Evolutionary conservation across 2,113 vertebrate species (phyloP), one percentile per base, ranked within the genome.

Genomic region (Toxotes jaculatrix): DNA sequence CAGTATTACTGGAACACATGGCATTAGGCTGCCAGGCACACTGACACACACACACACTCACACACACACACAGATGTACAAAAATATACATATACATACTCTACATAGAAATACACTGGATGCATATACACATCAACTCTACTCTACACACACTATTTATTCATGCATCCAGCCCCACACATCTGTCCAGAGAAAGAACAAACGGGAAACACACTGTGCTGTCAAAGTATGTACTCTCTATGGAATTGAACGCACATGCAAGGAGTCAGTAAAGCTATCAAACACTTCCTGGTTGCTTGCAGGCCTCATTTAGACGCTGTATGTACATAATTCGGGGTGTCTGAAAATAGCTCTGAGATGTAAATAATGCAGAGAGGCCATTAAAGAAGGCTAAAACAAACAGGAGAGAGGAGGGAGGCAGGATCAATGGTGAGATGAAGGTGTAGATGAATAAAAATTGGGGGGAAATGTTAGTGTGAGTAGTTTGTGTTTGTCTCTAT

Each of bases 311-410:
- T 85, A 74, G 73, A 86, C 6, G 40, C 32, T 57, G 69, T 53
- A 71, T 80, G 74, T 86, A 64, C 77, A 88, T 89, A 80, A 92
- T 89, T 90, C 32, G 90, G 57, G 21, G 77, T 84, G 85, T 80
- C 80, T 91, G 82, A 86, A 92, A 91, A 92, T 89, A 92, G 82
- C 82, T 66, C 53, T 47, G 38, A 75, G 49, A 76, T 85, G 77
- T 90, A 87, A 93, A 93, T 91, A 89, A 93, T 92, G 80, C 84
- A 92, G 68, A 45, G 57, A 10, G 69, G 56, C 60, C 77, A 85
- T 89, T 88, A 88, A 80, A 85, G 64, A 66, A 34, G 14, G 71
- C 79, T 86, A 68, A 79, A 84, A 84, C 74, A 71, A 86, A 84
- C 17, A 31, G 68, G 65, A 53, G 27, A 53, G 76, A 63, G 42